These are phyloP conservation scores for Nephrocerus scutellatus DNA, from an alignment of 2,888 invertebrate species.

Conservation along the genomic window DNA sequence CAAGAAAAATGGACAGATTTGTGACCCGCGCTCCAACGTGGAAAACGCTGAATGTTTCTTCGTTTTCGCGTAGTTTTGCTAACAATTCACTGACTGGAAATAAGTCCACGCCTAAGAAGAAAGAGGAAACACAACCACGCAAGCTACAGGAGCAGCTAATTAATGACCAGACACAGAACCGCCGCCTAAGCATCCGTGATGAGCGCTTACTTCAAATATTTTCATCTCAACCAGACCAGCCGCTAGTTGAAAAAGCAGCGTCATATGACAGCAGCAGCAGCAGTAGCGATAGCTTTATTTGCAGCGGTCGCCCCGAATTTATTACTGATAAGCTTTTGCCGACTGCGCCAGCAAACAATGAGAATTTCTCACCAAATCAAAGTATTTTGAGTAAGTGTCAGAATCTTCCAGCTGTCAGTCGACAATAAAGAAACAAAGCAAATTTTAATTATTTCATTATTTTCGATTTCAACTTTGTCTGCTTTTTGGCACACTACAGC, in stretches of 20 bases:
- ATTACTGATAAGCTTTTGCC: slow-evolving; percentile 7
- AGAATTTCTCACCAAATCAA: too few relatives aligned
- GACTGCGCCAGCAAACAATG: too few relatives aligned
- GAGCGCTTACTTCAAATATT: slow-evolving; percentile 25
- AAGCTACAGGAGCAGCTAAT: slow-evolving; percentile 14
- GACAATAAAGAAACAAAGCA: slow-evolving; percentile 7
- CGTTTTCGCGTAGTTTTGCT: slow-evolving; percentile 21
- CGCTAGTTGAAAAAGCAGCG: slow-evolving; percentile 16
- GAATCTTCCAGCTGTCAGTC: slow-evolving; percentile 10
- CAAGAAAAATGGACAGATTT: slow-evolving; percentile 33
- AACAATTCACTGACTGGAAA: slow-evolving; percentile 22
- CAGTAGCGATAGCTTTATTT: slow-evolving; percentile 13
- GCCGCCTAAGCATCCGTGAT: slow-evolving; percentile 25
- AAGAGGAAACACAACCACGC: slow-evolving; percentile 16
- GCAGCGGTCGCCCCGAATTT: slow-evolving; percentile 13
- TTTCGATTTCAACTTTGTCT: neutral
- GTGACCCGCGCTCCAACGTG: slow-evolving; percentile 32
- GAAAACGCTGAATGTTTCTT: slow-evolving; percentile 32
- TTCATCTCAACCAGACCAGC: slow-evolving; percentile 24
- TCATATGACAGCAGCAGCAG: slow-evolving; percentile 26
- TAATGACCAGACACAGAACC: slow-evolving; percentile 3
- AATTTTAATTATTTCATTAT: slow-evolving; percentile 3
- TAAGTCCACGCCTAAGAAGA: slow-evolving; percentile 23
- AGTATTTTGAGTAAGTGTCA: too few relatives aligned
- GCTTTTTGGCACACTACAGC: slow-evolving; percentile 1